These are phyloP conservation scores for Dissostichus mawsoni DNA, from an alignment of 2,113 vertebrate genomes.

Conservation along the genomic window DNA sequence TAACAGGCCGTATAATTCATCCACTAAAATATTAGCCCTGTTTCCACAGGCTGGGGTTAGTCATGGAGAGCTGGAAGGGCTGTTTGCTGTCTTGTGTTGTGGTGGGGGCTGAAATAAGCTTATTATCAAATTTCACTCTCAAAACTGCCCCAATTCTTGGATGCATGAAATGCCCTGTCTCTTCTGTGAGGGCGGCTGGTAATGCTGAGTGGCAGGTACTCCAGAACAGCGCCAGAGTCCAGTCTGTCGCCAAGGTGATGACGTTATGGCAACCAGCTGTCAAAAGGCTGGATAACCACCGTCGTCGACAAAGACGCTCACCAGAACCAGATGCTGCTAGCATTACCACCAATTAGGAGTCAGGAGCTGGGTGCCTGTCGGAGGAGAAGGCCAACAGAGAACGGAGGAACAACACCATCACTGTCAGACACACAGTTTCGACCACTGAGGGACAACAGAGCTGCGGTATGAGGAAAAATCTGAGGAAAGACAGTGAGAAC, in stretches of 20 bases:
- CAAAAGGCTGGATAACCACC: constrained; percentile 68
- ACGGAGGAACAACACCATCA: constrained; percentile 69
- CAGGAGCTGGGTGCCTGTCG: constrained; percentile 51
- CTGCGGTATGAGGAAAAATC: constrained; percentile 1
- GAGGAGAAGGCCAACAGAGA: constrained; percentile 49
- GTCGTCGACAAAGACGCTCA: constrained; percentile 64
- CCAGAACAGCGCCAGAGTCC: constrained; percentile 70
- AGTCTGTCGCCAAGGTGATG: constrained; percentile 75
- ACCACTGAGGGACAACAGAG: constrained; percentile 61
- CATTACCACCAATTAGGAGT: constrained; percentile 80
- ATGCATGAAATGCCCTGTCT: constrained; percentile 79
- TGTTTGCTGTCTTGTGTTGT: constrained; percentile 49
- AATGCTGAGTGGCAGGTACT: constrained; percentile 83
- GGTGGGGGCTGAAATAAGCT: constrained; percentile 78
- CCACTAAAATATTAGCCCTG: constrained; percentile 69
- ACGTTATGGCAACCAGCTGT: constrained; percentile 76
- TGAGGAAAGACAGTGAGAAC: constrained; percentile 29
- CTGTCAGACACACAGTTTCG: constrained; percentile 62
- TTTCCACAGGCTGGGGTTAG: constrained; percentile 62
- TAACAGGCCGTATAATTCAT: constrained; percentile 81
- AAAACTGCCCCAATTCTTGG: constrained; percentile 80
- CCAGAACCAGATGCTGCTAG: constrained; percentile 74
- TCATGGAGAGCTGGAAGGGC: constrained; percentile 50
- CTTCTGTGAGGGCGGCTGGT: constrained; percentile 70
- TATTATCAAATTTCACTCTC: constrained; percentile 82